Conservation (phyloP, 35 echinoderm and acorn worm species). For the Lytechinus pictus region DNA sequence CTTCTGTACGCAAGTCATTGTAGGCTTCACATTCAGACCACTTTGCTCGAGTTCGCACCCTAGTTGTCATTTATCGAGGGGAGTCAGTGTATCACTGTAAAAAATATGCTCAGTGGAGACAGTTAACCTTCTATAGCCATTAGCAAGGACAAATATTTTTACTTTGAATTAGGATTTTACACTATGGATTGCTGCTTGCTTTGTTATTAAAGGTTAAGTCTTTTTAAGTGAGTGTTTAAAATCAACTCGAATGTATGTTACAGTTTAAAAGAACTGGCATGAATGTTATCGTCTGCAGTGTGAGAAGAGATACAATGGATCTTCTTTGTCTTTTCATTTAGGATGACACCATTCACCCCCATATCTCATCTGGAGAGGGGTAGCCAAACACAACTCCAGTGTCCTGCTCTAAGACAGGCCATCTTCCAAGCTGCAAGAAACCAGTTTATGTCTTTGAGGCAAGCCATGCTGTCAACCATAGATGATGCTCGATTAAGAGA, state of each 20-base stretch:
- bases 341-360: conserved; percentile 47
- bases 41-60: too few species aligned
- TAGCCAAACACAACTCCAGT: conserved; percentile 32
- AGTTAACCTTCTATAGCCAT: too few species aligned
- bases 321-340: background rate
- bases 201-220: background rate
- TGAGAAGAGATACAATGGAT: too few species aligned
- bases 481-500: background rate
- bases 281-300: too few species aligned
- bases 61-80: too few species aligned
- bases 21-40: too few species aligned
- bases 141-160: too few species aligned
- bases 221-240: background rate
- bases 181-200: background rate
- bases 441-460: background rate
- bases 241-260: background rate
- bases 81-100: too few species aligned
- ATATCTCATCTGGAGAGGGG: conserved; percentile 25
- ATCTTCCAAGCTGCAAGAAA: conserved; percentile 30
- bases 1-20: too few species aligned
- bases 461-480: background rate
- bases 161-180: too few species aligned
- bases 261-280: too few species aligned
- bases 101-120: too few species aligned
- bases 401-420: conserved; percentile 27